Evolutionary conservation across 2,797 vertebrate species (phyloP), one percentile per base, ranked within the genome.

Genomic region (Holocentrus rufus): DNA sequence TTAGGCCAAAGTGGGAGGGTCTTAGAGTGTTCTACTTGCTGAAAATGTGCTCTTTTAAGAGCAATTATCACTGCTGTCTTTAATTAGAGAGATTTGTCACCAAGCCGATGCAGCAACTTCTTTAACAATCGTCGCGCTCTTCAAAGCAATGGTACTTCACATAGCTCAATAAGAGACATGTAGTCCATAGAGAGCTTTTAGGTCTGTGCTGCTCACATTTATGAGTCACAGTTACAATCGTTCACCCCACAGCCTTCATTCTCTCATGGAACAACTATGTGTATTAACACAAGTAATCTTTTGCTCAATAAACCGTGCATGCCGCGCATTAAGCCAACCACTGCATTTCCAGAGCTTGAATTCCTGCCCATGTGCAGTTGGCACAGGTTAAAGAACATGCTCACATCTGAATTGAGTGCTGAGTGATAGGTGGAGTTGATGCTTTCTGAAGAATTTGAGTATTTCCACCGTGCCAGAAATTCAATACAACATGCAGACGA

Each of bases 91-190:
- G 80, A 76, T 67, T 56, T 47, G 52, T 63, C 60, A 34, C 49
- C 60, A 56, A 77, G 63, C 81, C 72, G 74, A 86, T 78, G 74
- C 59, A 70, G 65, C 76, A 78, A 89, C 68, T 84, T 82, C 66
- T 74, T 77, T 65, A 80, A 69, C 72, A 82, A 63, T 80, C 52
- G 58, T 31, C 61, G 61, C 54, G 39, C 78, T 84, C 82, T 83
- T 88, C 81, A 90, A 84, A 86, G 75, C 62, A 58, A 89, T 83
- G 79, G 77, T 74, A 85, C 91, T 89, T 85, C 77, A 90, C 66
- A 66, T 66, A 49, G 62, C 25, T 46, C 42, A 9, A 74, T 54
- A 70, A 86, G 82, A 77, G 76, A 61, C 63, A 39, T 54, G 20
- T 52, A 58, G 47, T 77, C 79, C 63, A 34, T 67, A 20, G 65